Evolutionary conservation across 1,140 invertebrate genomes (phyloP).

Genomic region (Elysia chlorotica): DNA sequence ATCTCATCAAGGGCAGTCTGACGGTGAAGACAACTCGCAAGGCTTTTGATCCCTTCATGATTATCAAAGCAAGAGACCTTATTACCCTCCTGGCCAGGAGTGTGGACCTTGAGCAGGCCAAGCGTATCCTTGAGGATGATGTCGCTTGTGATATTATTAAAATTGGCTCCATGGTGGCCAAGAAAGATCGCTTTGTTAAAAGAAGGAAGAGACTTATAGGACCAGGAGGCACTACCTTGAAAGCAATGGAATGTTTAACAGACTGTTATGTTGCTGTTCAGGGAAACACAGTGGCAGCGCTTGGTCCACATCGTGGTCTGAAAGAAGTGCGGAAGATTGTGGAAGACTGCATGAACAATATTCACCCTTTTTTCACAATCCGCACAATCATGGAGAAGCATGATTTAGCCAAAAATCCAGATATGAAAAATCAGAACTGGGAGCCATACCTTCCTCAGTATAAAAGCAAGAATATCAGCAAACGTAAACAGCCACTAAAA

Average conservation of each 20-base stretch:
- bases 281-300: slow-evolving; percentile 94
- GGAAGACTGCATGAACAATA: slow-evolving; percentile 97
- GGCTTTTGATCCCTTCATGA: slow-evolving; percentile 98
- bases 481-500: slow-evolving; percentile 77
- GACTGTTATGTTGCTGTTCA: slow-evolving; percentile 97
- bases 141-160: slow-evolving; percentile 96
- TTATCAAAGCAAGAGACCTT: slow-evolving; percentile 95
- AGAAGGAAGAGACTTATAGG: slow-evolving; percentile 93
- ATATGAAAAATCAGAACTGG: slow-evolving; percentile 94
- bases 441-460: slow-evolving; percentile 96
- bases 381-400: slow-evolving; percentile 93
- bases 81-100: slow-evolving; percentile 94
- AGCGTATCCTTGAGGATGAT: slow-evolving; percentile 78
- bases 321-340: slow-evolving; percentile 86
- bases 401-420: slow-evolving; percentile 89
- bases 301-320: slow-evolving; percentile 94
- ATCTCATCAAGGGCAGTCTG: slow-evolving; percentile 95
- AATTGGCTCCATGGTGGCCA: slow-evolving; percentile 87
- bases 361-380: slow-evolving; percentile 60
- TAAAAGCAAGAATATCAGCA: slow-evolving; percentile 87
- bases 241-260: slow-evolving; percentile 97
- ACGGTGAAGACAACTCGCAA: slow-evolving; percentile 93
- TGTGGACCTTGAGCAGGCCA: slow-evolving; percentile 92
- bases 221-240: slow-evolving; percentile 94
- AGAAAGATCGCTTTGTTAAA: slow-evolving; percentile 95